A percentile compares a stretch with the other conserved stretches of the same genome.
phyloP scores from a whole-genome alignment of 2,797 vertebrate genomes.

The Tamandua tetradactyla region DNA sequence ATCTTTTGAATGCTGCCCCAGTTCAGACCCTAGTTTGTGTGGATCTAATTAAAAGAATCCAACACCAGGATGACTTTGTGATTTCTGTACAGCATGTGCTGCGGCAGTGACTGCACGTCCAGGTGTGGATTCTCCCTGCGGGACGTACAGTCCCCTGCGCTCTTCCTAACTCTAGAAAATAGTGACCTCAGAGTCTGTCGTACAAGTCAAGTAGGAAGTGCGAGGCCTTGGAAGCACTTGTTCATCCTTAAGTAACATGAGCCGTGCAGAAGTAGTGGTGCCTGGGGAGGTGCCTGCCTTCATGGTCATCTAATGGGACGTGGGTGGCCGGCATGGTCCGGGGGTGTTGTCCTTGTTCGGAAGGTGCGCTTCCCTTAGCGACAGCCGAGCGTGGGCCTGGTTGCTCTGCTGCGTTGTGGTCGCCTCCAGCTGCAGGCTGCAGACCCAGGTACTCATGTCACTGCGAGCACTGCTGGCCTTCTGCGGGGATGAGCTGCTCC shows the following conservation, averaged over 20 bases:
- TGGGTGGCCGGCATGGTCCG: fast-evolving
- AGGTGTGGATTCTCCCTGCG: not conserved
- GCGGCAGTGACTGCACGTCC: fast-evolving
- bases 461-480: not conserved
- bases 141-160: fast-evolving
- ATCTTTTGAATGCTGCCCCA: not conserved
- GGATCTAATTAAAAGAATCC: not conserved
- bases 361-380: not conserved
- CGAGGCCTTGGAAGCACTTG: no score
- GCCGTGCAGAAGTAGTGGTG: no score
- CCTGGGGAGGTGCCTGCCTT: fast-evolving
- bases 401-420: fast-evolving
- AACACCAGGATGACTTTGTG: not conserved
- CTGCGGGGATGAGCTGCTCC: not conserved
- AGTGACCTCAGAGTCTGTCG: no score
- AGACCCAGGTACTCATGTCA: not conserved
- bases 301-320: fast-evolving
- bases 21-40: not conserved
- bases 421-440: not conserved
- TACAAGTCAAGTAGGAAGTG: fast-evolving
- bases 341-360: not conserved
- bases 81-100: not conserved
- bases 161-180: not conserved
- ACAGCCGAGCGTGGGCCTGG: not conserved
- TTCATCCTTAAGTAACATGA: not conserved